Conservation (phyloP, 2,797 vertebrate species). For the Cryptoblepharus egeriae region DNA sequence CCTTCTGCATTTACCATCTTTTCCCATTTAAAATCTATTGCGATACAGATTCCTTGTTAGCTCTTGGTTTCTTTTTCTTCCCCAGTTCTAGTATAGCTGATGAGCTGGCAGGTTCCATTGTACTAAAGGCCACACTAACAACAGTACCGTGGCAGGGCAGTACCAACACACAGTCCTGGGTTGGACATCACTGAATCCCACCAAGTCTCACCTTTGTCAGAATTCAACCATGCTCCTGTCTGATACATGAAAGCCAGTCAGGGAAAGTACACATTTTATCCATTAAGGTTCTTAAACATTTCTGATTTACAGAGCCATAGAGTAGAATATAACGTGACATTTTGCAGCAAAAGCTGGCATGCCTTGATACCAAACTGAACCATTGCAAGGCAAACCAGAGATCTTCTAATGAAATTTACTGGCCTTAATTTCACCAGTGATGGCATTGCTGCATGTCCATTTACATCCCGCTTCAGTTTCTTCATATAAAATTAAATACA, state of each 20-base stretch:
- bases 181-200: background rate
- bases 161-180: background rate
- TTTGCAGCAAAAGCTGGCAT: fast-evolving
- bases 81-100: background rate
- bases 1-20: background rate
- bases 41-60: background rate
- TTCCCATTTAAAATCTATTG: background rate
- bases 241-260: background rate
- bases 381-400: slow-evolving; percentile 2
- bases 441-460: slow-evolving; percentile 34
- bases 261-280: too few relatives aligned
- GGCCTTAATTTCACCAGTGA: slow-evolving; percentile 32
- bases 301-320: too few relatives aligned
- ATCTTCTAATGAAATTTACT: slow-evolving; percentile 39
- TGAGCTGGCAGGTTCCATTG: background rate
- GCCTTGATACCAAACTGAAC: background rate
- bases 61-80: background rate
- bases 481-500: slow-evolving; percentile 26
- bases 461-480: background rate
- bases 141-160: background rate
- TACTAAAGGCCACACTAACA: background rate
- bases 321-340: slow-evolving; percentile 15
- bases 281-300: background rate
- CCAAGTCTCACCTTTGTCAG: background rate
- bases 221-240: background rate